Evolutionary conservation across 2,888 invertebrate genomes (phyloP).

Genomic region (Troides helena): DNA sequence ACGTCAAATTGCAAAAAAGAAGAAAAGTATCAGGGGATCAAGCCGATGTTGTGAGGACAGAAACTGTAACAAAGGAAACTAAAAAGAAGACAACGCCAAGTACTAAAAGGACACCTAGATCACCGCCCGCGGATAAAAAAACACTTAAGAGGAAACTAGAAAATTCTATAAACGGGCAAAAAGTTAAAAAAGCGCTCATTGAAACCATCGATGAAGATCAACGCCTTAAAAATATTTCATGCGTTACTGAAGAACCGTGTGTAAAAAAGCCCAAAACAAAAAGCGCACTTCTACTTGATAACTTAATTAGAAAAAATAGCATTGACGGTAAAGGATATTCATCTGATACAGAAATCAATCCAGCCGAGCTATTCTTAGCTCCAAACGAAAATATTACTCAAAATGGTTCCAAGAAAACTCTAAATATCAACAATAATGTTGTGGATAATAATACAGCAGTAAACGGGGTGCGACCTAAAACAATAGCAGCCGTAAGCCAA

Average conservation of each 20-base stretch:
- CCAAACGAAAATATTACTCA: slow-evolving; percentile 61
- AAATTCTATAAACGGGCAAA: slow-evolving; percentile 43
- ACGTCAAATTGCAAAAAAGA: slow-evolving; percentile 75
- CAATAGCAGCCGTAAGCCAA: slow-evolving; percentile 67
- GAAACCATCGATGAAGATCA: slow-evolving; percentile 57
- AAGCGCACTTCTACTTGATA: slow-evolving; percentile 77
- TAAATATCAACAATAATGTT: slow-evolving; percentile 75
- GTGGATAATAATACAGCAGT: slow-evolving; percentile 58
- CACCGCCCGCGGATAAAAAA: slow-evolving; percentile 63
- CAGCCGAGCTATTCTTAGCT: slow-evolving; percentile 71
- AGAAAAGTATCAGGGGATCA: slow-evolving; percentile 75
- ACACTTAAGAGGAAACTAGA: slow-evolving; percentile 70
- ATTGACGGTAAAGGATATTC: slow-evolving; percentile 66
- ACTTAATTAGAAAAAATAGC: slow-evolving; percentile 79
- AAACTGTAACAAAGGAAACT: slow-evolving; percentile 31
- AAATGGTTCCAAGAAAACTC: slow-evolving; percentile 64
- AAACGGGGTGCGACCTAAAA: slow-evolving; percentile 61
- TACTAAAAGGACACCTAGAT: slow-evolving; percentile 49
- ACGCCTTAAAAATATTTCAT: slow-evolving; percentile 48
- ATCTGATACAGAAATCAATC: slow-evolving; percentile 64
- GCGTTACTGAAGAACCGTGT: slow-evolving; percentile 46
- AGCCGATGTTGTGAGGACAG: slow-evolving; percentile 23
- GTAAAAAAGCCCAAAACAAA: slow-evolving; percentile 66
- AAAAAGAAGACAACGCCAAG: slow-evolving; percentile 54
- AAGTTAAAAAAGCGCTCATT: slow-evolving; percentile 57